phyloP scores from a whole-genome alignment of 2,888 invertebrate genomes.

The Oeneis ivallda region DNA sequence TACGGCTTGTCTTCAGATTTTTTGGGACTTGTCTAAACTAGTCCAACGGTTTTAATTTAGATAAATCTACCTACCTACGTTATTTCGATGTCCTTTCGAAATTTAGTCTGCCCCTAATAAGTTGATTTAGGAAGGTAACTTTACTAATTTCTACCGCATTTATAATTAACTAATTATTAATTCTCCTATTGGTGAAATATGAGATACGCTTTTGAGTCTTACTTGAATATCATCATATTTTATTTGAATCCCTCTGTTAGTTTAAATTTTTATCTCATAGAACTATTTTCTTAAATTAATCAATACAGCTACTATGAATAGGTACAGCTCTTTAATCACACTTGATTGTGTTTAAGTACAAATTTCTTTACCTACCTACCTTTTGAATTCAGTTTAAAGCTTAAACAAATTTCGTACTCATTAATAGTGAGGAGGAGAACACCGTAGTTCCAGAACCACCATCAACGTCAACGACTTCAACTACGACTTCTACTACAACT shows the following conservation, averaged over 20 bases:
- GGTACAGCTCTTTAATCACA: neutral
- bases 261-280: neutral
- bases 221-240: too few species aligned
- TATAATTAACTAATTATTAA: too few species aligned
- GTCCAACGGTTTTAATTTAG: too few species aligned
- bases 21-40: too few species aligned
- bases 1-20: too few species aligned
- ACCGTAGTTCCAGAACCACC: constrained; percentile 25
- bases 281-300: neutral
- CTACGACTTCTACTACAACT: constrained; percentile 36
- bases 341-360: neutral
- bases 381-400: neutral
- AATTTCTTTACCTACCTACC: neutral
- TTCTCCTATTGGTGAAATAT: too few species aligned
- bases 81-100: too few species aligned
- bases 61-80: too few species aligned
- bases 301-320: neutral
- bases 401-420: neutral
- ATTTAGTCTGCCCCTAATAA: too few species aligned
- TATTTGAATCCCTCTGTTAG: neutral
- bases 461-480: constrained; percentile 33
- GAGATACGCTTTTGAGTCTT: neutral
- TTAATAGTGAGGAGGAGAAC: constrained; percentile 28
- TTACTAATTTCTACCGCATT: too few species aligned
- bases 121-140: too few species aligned